Conservation (phyloP, 1,140 invertebrate genomes). For the Lucilia cuprina region DNA sequence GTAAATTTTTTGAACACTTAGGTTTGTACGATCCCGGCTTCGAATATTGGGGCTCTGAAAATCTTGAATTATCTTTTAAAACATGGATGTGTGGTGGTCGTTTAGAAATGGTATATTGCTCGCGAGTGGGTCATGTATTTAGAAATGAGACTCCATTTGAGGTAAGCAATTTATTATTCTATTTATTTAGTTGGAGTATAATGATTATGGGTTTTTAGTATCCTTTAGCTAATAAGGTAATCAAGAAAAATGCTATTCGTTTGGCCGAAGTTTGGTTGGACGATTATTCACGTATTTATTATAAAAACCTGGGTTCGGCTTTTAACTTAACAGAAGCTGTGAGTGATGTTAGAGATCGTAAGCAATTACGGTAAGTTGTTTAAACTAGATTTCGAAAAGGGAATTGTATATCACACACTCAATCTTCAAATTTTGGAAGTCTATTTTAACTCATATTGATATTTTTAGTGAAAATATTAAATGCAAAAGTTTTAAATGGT, state of each 20-base stretch:
- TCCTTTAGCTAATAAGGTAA: slow-evolving; percentile 90
- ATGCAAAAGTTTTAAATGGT: slow-evolving; percentile 98
- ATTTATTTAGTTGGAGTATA: not conserved
- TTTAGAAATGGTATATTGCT: slow-evolving; percentile 95
- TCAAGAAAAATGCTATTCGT: slow-evolving; percentile 93
- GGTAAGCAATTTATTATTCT: slow-evolving; percentile 44
- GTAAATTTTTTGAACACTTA: slow-evolving; percentile 88
- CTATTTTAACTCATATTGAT: not conserved
- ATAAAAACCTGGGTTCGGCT: slow-evolving; percentile 96
- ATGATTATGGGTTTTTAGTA: slow-evolving; percentile 68
- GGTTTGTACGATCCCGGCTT: slow-evolving; percentile 99
- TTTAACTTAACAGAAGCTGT: slow-evolving; percentile 77
- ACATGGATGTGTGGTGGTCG: slow-evolving; percentile 87
- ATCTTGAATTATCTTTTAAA: slow-evolving; percentile 97
- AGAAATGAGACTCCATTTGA: slow-evolving; percentile 91
- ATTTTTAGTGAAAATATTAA: slow-evolving; percentile 69
- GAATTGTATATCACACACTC: too few species aligned
- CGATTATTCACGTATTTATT: slow-evolving; percentile 98
- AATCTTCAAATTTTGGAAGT: not conserved
- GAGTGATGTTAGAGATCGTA: slow-evolving; percentile 88
- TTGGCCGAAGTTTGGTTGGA: slow-evolving; percentile 93
- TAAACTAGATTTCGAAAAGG: too few species aligned
- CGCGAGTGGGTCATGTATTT: slow-evolving; percentile 98
- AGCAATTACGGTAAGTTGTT: slow-evolving; percentile 69
- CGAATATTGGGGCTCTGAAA: slow-evolving; percentile 99